Evolutionary conservation across 2,113 vertebrate species (phyloP).

Genomic region (Mastomys coucha): DNA sequence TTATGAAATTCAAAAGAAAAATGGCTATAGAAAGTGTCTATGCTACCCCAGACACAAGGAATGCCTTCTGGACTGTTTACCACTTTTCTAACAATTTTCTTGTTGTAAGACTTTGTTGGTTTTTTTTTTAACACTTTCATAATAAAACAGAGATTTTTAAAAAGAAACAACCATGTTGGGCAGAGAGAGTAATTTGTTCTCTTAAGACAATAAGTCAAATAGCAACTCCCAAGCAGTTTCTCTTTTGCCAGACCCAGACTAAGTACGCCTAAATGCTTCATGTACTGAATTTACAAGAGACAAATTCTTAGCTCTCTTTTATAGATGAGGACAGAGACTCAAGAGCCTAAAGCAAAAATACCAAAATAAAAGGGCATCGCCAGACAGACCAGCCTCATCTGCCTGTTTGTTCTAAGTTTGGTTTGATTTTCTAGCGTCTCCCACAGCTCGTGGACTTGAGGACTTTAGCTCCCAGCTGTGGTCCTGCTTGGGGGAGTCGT

Average conservation of each 20-base stretch:
- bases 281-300: neutral
- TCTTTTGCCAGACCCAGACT: neutral
- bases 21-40: neutral
- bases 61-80: neutral
- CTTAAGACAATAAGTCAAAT: neutral
- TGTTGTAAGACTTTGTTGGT: neutral
- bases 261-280: neutral
- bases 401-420: neutral
- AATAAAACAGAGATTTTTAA: constrained; percentile 46
- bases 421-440: neutral
- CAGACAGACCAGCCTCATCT: neutral
- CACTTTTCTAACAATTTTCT: constrained; percentile 35
- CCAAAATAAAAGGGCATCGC: neutral
- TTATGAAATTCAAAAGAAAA: neutral
- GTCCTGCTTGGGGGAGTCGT: neutral
- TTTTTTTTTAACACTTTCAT: neutral
- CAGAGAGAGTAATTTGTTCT: neutral
- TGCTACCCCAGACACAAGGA: neutral
- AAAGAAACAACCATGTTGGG: neutral
- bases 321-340: neutral
- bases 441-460: neutral
- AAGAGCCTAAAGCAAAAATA: neutral
- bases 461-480: neutral
- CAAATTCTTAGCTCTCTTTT: neutral
- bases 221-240: neutral